Base-by-base conservation (phyloP, 2,113 vertebrate genomes). In the Candoia aspera region DNA sequence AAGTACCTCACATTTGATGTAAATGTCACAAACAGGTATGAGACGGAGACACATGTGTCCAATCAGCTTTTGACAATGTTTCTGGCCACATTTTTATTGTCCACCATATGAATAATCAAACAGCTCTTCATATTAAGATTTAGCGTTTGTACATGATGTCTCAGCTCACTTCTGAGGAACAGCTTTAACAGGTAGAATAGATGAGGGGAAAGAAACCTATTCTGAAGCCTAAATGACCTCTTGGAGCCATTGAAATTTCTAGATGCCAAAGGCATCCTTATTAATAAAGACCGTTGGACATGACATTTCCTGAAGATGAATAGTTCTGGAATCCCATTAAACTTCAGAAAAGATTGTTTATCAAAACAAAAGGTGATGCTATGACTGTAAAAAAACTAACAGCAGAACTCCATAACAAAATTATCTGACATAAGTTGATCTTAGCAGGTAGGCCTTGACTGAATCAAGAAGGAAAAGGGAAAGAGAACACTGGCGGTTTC, bases 1-100 rank as follows among this genome's bases (percentile, higher is more conserved):
- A 92, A 90, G 57, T 59, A 92, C 1, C 46, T 37, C 46, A 68
- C 0, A 0, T 94, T 89, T 94, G 42, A 94, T 91, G 54, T 92
- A 93, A 94, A 59, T 94, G 8, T 1, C 91, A 83, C 26, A 49
- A 91, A 92, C 92, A 94, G 4, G 6, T 33, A 64, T 12, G n/a
- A 92, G 26, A 57, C 8, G 79, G 29, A 84, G 3, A 13, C 24
- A 86, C 2, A 54, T 2, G 55, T 83, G 54, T 93, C 90, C 1
- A 12, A 0, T 92, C 89, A 90, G 23, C 0, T 86, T 3, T 26
- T 90, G 3, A 94, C 4, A 94, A 86, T 73, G 1, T 68, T 95
- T 90, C 88, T 94, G 46, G 73, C 3, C 54, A 2, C 1, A 9
- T 29, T 91, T 92, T 79, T 79, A 13, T 17, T 68, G 68, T 84